Evolutionary conservation across 2,113 vertebrate species (phyloP).

Genomic region (Notothenia rossii): DNA sequence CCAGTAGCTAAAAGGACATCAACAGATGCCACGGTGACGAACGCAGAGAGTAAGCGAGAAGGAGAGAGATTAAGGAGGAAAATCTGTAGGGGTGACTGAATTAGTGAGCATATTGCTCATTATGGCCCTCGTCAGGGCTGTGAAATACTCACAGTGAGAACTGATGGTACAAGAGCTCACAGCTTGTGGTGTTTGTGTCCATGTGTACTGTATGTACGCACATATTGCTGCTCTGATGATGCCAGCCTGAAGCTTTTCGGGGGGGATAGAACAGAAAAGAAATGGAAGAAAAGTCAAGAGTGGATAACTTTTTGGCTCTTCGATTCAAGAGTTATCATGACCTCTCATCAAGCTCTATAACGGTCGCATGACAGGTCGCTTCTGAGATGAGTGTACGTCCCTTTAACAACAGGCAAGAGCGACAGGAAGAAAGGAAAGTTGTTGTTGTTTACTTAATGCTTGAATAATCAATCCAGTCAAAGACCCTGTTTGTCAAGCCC

Average conservation of each 20-base stretch:
- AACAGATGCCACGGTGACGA: slow-evolving; percentile 65
- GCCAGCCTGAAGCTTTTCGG: slow-evolving; percentile 25
- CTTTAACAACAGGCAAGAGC: background rate
- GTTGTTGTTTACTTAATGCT: slow-evolving; percentile 23
- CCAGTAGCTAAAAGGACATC: slow-evolving; percentile 59
- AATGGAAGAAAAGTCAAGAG: slow-evolving; percentile 8
- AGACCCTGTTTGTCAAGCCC: background rate
- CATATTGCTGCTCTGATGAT: slow-evolving; percentile 43
- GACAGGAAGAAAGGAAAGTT: background rate
- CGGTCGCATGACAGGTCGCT: background rate
- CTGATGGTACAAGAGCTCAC: slow-evolving; percentile 54
- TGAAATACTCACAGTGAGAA: slow-evolving; percentile 72
- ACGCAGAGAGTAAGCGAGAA: slow-evolving; percentile 40
- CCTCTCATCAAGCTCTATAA: background rate
- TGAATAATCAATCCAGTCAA: background rate
- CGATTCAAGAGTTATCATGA: background rate
- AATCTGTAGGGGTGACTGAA: slow-evolving; percentile 42
- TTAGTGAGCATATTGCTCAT: slow-evolving; percentile 77
- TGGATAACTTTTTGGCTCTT: slow-evolving; percentile 23
- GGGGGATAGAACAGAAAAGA: background rate
- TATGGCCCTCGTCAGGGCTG: slow-evolving; percentile 66
- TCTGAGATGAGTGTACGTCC: background rate
- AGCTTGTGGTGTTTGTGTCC: slow-evolving; percentile 52
- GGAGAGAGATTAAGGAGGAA: slow-evolving; percentile 55
- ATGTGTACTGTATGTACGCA: slow-evolving; percentile 27